Base-by-base conservation (phyloP, 1,140 invertebrate genomes). In the Lucilia sericata region DNA sequence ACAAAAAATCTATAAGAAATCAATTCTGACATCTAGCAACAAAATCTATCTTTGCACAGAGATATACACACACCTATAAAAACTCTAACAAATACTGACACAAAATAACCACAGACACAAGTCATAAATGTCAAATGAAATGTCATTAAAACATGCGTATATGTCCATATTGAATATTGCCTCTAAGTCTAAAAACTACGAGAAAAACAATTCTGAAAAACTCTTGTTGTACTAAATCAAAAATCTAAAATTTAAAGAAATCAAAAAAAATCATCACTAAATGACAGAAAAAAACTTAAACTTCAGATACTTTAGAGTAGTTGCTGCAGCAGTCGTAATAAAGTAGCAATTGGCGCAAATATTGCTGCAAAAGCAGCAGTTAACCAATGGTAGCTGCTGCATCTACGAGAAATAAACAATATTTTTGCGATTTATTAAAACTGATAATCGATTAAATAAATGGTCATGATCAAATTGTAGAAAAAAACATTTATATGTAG, bases 361-460 rank as follows among this genome's bases (percentile, higher is more conserved):
- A 34, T 36, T 17, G 8, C 65, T 8, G 8, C 75, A 78, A 36
- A 5, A 49, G 75, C 10, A 19, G 34, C 75, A 36, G 34, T 12
- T 10, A 42, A 10, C 10, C 5, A 8, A 5, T 42, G 42, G 42
- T 8, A 42, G 42, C 42, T 42, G 42, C 42, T 8, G 42, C 42
- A 42, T 7, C 8, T 34, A 14, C 47, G 10, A 82, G 60, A 19
- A 65, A 82, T 70, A 88, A 88, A 87, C 89, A 88, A 89, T 80
- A 80, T 80, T 80, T 80, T 80, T 49, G 76, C 42, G 76, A 80
- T 80, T 90, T 90, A 90, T 90, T 89, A 90, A 90, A 90, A 90
- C 89, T 90, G 89, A 90, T 90, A 90, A 90, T 90, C 88, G 89
- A 90, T 88, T 88, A 84, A 85, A 75, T 80, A 80, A 80, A 80